Evolutionary conservation across 53 echinoderm and acorn worm species (phyloP).

Genomic region (Glandiceps talaboti): DNA sequence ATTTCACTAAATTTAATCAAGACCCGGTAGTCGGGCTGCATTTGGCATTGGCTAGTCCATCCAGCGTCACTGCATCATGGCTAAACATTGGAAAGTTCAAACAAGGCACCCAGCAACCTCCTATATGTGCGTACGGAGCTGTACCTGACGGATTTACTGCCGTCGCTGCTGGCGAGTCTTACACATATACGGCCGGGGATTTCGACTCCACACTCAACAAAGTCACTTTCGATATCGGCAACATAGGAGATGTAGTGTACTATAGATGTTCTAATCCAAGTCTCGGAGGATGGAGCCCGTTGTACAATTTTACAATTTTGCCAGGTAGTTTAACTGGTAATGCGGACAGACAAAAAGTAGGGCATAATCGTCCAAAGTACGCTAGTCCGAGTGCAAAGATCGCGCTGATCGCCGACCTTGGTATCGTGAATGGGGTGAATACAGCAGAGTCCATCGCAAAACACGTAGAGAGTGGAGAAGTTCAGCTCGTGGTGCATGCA

Average conservation of each 20-base stretch:
- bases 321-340: not conserved
- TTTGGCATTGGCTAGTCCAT: not conserved
- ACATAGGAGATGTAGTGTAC: not conserved
- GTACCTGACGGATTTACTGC: not conserved
- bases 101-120: not conserved
- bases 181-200: not conserved
- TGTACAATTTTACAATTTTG: not conserved
- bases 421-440: not conserved
- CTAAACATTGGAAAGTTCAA: not conserved
- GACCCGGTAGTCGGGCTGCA: not conserved
- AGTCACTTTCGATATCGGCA: not conserved
- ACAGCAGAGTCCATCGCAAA: not conserved
- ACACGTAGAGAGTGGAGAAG: not conserved
- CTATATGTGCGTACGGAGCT: not conserved
- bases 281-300: not conserved
- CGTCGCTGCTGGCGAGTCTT: not conserved
- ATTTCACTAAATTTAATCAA: not conserved
- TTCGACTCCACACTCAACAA: not conserved
- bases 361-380: not conserved
- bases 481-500: not conserved
- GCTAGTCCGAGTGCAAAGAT: not conserved
- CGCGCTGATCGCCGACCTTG: not conserved
- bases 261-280: not conserved
- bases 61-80: not conserved
- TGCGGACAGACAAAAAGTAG: not conserved